Evolutionary conservation across 1,140 invertebrate genomes (phyloP), one percentile per base, ranked within the genome.

Genomic region (Drosophila dunni): DNA sequence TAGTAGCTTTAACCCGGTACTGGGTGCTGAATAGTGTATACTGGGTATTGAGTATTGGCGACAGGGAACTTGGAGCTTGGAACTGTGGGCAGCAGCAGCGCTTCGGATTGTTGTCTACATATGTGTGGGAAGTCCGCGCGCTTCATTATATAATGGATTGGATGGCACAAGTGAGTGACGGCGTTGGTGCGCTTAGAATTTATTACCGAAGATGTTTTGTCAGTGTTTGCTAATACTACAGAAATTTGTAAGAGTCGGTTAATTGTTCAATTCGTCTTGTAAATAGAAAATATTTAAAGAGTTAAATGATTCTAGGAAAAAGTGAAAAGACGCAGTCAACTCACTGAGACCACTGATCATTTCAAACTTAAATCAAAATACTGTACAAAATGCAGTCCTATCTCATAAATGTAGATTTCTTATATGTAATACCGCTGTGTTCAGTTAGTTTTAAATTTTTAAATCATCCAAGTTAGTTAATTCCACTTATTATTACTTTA

Each of bases 121-220:
- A 8, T 51, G 71, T 74, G 71, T 74, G 57, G 71, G 71, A 36
- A 40, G 71, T 62, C 65, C 65, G 36, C 45, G 58, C 45, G 67
- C 56, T 69, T 63, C 67, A 64, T 75, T 75, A 70, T 70, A 70
- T 75, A 75, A 75, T 74, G 57, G 34, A 73, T 51, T 60, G 46
- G 54, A 67, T 68, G 42, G 57, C 33, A 56, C 65, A 62, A 74
- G 71, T 74, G 65, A 50, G 62, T 33, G 50, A 36, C 36, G 58
- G 45, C 36, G 58, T 73, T 72, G 48, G 48, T 60, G 50, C 34
- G 67, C 38, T 51, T 53, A 63, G 60, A 75, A 75, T 75, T 58
- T 75, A 64, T 70, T 64, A 64, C 53, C 40, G 44, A 75, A 75
- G 72, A 75, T 69, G 72, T 69, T 75, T 73, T 61, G 33, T 68